Percentiles rank a stretch among this genome's conserved stretches.
phyloP scores from a whole-genome alignment of 2,113 vertebrate genomes.

The Nycticebus coucang region DNA sequence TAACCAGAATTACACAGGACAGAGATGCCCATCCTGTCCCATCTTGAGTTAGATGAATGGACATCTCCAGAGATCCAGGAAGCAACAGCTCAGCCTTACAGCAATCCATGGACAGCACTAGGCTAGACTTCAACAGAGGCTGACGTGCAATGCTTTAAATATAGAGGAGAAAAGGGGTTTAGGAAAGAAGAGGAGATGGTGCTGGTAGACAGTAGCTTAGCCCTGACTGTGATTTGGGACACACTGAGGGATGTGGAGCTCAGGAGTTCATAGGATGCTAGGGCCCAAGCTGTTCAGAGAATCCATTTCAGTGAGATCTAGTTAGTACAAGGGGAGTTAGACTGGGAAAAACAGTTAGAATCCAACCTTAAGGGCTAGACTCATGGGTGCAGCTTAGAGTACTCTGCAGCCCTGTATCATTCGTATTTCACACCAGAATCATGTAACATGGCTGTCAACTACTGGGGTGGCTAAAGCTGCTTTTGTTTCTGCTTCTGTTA shows the following conservation, averaged over 20 bases:
- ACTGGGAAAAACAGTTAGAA: not conserved
- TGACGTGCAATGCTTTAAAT: not conserved
- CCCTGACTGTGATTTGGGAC: not conserved
- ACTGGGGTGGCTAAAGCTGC: not conserved
- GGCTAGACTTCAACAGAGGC: not conserved
- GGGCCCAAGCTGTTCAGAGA: not conserved
- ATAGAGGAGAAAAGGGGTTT: not conserved
- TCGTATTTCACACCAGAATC: not conserved
- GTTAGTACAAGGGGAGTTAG: not conserved
- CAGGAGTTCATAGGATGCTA: not conserved
- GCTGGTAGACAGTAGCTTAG: not conserved
- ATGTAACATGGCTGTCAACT: not conserved
- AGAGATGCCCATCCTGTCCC: not conserved
- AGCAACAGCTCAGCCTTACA: not conserved
- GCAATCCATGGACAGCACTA: not conserved
- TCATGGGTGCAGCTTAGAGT: not conserved
- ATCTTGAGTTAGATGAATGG: not conserved
- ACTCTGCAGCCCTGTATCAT: not conserved
- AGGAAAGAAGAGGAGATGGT: not conserved
- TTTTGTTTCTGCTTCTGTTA: not conserved
- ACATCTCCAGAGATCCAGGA: not conserved
- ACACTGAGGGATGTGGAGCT: not conserved
- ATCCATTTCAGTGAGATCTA: not conserved
- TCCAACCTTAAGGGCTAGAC: not conserved
- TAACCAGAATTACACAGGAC: not conserved